Evolutionary conservation across 2,888 invertebrate genomes (phyloP).

Genomic region (Chorisops tibialis): DNA sequence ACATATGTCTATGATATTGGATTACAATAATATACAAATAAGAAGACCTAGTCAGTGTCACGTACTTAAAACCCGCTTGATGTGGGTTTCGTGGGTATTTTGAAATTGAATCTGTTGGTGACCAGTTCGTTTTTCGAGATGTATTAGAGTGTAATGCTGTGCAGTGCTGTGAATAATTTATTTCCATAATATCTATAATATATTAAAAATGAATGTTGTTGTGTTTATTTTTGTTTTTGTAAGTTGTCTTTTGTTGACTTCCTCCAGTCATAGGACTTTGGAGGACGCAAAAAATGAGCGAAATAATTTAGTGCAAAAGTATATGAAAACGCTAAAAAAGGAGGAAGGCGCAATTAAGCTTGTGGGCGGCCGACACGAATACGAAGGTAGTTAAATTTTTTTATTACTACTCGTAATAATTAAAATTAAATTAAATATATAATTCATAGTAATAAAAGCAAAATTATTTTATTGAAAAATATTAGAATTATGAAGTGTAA

Average conservation of each 20-base stretch:
- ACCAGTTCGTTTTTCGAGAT: neutral
- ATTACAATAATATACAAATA: neutral
- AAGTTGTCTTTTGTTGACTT: neutral
- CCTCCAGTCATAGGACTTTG: slow-evolving; percentile 35
- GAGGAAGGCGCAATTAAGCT: slow-evolving; percentile 71
- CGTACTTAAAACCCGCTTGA: neutral
- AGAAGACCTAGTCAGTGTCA: neutral
- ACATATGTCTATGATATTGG: neutral
- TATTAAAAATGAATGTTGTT: neutral
- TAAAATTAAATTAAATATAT: too few species aligned
- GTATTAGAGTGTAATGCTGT: neutral
- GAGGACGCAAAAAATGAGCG: slow-evolving; percentile 50
- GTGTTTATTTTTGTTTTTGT: neutral
- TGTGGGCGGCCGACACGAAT: slow-evolving; percentile 64
- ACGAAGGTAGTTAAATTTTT: slow-evolving; percentile 69
- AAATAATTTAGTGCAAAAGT: slow-evolving; percentile 63
- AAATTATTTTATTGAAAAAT: too few species aligned
- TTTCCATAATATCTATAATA: neutral
- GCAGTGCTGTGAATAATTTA: neutral
- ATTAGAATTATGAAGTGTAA: too few species aligned
- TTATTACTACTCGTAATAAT: too few species aligned
- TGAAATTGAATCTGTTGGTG: neutral
- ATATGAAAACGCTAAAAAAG: slow-evolving; percentile 67
- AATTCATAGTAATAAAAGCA: too few species aligned
- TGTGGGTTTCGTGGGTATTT: slow-evolving; percentile 8